These are phyloP conservation scores for Eupithecia tripunctaria DNA, from an alignment of 2,888 invertebrate species.

Conservation along the genomic window DNA sequence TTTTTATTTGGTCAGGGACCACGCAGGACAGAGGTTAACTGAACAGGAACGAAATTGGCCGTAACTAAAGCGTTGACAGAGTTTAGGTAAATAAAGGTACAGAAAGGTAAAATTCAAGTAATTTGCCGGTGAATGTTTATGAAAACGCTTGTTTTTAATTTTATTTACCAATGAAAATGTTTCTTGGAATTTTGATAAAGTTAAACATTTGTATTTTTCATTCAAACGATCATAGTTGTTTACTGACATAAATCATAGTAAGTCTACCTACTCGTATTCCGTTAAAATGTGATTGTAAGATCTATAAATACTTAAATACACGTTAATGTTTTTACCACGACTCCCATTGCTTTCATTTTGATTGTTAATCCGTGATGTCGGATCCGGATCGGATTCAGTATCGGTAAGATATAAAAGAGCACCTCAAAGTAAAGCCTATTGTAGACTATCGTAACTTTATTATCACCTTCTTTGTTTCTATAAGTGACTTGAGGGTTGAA, in stretches of 20 bases:
- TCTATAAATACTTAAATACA: too few relatives aligned
- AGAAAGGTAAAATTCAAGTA: not conserved
- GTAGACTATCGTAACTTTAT: conserved; percentile 60
- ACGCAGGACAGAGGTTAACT: too few relatives aligned
- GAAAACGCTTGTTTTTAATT: not conserved
- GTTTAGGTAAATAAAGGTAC: too few relatives aligned
- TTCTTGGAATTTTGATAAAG: not conserved
- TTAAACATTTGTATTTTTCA: too few relatives aligned
- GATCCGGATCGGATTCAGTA: not conserved
- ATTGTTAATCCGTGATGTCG: not conserved
- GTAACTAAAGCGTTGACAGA: too few relatives aligned
- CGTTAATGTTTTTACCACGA: not conserved
- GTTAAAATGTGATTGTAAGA: too few relatives aligned
- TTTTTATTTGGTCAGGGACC: not conserved
- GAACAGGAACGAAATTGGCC: too few relatives aligned
- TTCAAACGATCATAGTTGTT: not conserved
- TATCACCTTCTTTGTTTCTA: conserved; percentile 73
- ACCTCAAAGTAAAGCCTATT: conserved; percentile 28
- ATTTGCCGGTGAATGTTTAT: not conserved
- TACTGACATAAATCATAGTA: not conserved
- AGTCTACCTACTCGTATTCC: too few relatives aligned
- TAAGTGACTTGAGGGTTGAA: conserved; percentile 40
- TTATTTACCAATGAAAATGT: not conserved
- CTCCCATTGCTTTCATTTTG: not conserved
- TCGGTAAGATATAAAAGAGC: conserved; percentile 43